phyloP scores from a whole-genome alignment of 2,113 vertebrate genomes.

The Leucopsar rothschildi region DNA sequence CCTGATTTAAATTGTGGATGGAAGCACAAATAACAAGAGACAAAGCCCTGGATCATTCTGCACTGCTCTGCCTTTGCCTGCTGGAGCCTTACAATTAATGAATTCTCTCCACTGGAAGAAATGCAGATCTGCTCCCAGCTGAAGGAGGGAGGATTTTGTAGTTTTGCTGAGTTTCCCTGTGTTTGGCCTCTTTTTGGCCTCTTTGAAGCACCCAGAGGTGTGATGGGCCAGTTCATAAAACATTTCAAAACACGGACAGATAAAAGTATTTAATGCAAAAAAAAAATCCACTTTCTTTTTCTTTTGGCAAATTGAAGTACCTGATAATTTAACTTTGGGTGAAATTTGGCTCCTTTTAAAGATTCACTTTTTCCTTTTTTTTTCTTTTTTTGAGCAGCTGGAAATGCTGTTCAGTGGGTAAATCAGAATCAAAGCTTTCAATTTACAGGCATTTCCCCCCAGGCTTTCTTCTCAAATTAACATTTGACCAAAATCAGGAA shows the following conservation, averaged over 20 bases:
- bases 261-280: not conserved
- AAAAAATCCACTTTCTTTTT: not conserved
- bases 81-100: not conserved
- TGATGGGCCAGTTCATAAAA: not conserved
- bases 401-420: not conserved
- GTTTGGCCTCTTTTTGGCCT: not conserved
- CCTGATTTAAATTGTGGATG: not conserved
- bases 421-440: not conserved
- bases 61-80: not conserved
- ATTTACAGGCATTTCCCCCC: not conserved
- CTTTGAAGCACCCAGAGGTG: not conserved
- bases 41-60: not conserved
- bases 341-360: not conserved
- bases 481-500: not conserved
- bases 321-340: not conserved
- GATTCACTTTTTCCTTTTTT: not conserved
- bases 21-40: not conserved
- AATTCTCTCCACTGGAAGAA: not conserved
- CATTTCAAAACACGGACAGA: not conserved
- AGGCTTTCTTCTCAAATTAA: not conserved
- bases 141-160: not conserved
- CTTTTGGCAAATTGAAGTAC: not conserved
- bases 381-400: not conserved
- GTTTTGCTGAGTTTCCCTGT: not conserved
- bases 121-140: fast-evolving